These are phyloP conservation scores for Drosophila sechellia DNA, from an alignment of 1,140 invertebrate genomes.

Conservation along the genomic window DNA sequence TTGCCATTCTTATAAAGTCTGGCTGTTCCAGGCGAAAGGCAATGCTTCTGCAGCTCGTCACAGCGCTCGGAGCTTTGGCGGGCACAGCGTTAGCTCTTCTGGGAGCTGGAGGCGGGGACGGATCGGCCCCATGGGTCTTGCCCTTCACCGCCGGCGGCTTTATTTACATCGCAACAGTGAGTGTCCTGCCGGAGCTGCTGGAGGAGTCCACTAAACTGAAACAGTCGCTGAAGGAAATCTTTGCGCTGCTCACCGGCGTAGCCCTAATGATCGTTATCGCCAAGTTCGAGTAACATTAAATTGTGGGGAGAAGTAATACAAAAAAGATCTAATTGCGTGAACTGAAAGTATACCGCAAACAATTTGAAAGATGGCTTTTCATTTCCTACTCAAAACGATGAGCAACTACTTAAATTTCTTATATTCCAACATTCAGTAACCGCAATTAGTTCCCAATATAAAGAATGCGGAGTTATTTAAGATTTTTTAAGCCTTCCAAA, in stretches of 20 bases:
- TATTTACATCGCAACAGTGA: conserved; percentile 97
- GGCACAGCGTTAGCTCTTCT: conserved; percentile 94
- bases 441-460: neutral
- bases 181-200: conserved; percentile 95
- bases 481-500: conserved; percentile 17
- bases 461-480: neutral
- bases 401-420: neutral
- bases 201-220: conserved; percentile 89
- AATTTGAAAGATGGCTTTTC: neutral
- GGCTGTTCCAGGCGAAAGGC: conserved; percentile 97
- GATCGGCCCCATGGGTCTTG: conserved; percentile 96
- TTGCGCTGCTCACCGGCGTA: conserved; percentile 91
- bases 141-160: conserved; percentile 98
- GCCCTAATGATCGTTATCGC: conserved; percentile 90
- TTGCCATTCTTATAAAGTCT: conserved; percentile 96
- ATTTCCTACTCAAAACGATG: neutral
- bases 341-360: neutral
- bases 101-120: conserved; percentile 85
- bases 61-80: conserved; percentile 96
- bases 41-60: conserved; percentile 95
- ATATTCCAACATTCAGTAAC: neutral
- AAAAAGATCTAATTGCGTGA: neutral
- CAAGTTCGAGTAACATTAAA: conserved; percentile 67
- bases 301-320: neutral
- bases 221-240: conserved; percentile 94